Evolutionary conservation across 2,113 vertebrate genomes (phyloP).

Genomic region (Pseudorhombus dupliciocellatus): DNA sequence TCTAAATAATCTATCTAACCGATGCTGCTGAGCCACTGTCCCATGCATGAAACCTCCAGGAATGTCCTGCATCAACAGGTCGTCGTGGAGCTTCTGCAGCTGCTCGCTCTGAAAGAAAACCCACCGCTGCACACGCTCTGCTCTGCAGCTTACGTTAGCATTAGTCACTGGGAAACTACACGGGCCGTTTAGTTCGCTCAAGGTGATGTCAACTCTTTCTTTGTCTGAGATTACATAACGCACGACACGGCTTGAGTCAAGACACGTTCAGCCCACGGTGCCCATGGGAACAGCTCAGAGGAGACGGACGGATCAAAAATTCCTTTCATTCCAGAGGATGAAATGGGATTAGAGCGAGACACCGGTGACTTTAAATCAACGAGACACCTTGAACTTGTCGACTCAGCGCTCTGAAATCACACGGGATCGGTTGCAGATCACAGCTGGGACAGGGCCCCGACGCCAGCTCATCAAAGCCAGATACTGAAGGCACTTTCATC

Average conservation of each 20-base stretch:
- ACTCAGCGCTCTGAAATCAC: background rate
- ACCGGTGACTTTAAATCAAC: background rate
- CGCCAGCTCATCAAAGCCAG: background rate
- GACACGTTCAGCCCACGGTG: background rate
- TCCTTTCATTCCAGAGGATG: background rate
- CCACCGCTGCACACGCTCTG: too few relatives aligned
- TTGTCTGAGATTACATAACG: slow-evolving; percentile 30
- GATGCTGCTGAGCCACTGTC: background rate
- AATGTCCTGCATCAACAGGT: background rate
- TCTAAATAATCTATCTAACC: too few relatives aligned
- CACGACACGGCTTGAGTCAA: background rate
- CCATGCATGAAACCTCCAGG: background rate
- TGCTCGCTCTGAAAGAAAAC: too few relatives aligned
- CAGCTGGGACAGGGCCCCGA: background rate
- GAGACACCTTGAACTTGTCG: background rate
- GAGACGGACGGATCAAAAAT: background rate
- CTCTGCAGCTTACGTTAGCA: background rate
- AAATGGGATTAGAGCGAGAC: background rate
- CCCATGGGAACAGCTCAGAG: background rate
- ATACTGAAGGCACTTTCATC: too few relatives aligned
- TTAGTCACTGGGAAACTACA: slow-evolving; percentile 25
- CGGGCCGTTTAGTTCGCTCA: background rate
- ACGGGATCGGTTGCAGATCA: background rate
- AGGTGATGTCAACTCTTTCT: slow-evolving; percentile 9
- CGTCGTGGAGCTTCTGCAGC: background rate